Evolutionary conservation across 2,113 vertebrate species (phyloP), one percentile per base, ranked within the genome.

Genomic region (Atrichornis clamosus): DNA sequence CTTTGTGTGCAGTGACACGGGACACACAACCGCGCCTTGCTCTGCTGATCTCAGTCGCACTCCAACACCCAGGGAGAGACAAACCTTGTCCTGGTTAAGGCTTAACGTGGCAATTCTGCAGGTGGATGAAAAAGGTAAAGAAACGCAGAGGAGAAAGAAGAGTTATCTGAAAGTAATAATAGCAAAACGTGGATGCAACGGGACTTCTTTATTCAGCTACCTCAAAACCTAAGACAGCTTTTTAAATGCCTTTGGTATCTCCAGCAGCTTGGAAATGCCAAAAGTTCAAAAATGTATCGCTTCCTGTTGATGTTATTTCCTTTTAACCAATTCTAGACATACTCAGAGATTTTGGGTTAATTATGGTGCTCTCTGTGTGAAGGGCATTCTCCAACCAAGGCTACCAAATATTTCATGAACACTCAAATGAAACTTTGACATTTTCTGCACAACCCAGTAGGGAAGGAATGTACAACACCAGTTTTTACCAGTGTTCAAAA

Each of bases 1-100:
- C 3, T 7, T 1, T 44, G 33, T 30, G 6, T 26, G n/a, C 23
- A 1, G 7, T 33, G 32, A 0, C 23, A 6, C 15, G 35, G 20
- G 44, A 27, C 20, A 19, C 47, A 17, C 3, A 27, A 0, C 19
- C 60, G 56, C 7, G 63, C 74, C 35, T 39, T 46, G 0, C 3
- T 27, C 35, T 30, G 2, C 33, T 55, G 35, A 6, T n/a, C 67
- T n/a, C n/a, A n/a, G n/a, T n/a, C n/a, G n/a, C n/a, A n/a, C n/a
- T n/a, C n/a, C n/a, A n/a, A n/a, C n/a, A 14, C 64, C 19, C 21
- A 1, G 2, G 27, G 12, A 53, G 16, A 85, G 37, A 16, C 23
- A 32, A 5, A 2, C 3, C 9, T 62, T 46, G 13, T 80, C 39
- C 33, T n/a, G 17, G 24, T 26, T 59, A 9, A 20, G 11, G 28